Evolutionary conservation across 2,113 vertebrate genomes (phyloP), one percentile per base, ranked within the genome.

Genomic region (Mormyrus iriodes): DNA sequence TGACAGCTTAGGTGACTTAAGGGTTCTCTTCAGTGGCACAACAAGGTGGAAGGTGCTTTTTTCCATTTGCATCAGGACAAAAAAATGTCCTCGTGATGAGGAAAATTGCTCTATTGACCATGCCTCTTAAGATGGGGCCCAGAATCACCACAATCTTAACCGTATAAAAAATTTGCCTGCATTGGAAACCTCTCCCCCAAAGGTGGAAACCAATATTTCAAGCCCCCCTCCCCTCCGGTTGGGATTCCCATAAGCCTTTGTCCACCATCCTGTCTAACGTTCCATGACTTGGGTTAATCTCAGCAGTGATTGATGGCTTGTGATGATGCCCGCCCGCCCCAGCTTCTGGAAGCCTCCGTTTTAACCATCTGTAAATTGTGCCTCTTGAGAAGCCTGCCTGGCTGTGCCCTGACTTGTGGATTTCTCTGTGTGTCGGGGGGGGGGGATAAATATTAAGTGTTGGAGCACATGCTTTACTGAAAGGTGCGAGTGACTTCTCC

Each of bases 391-490:
- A 27, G n/a, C 31, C 5, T 19, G 46, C 44, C 24, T 3, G 85
- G 27, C 49, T 55, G 13, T 2, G 6, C 85, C 51, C 49, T 49
- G 49, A 55, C 15, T 12, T 35, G 27, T 35, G 48, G 6, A 48
- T 53, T 52, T 35, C 27, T 53, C 31, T 1, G n/a, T 35, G 49
- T 0, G 46, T 8, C 1, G 7, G n/a, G 46, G 24, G 49, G 24
- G 27, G 85, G 15, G n/a, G n/a, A 12, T 31, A 55, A 86, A 55
- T 86, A 86, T 86, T 86, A 86, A 86, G 85, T 86, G 85, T 55
- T 86, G 48, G 31, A 86, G n/a, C 85, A 86, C 85, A 86, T 86
- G 85, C 85, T 86, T 27, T 39, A 31, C 49, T 86, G 85, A 55
- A 86, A 86, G 51, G 51, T 86, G 85, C 15, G 51, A 86, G 48